Evolutionary conservation across 2,113 vertebrate species (phyloP), one percentile per base, ranked within the genome.

Genomic region (Aegypius monachus): DNA sequence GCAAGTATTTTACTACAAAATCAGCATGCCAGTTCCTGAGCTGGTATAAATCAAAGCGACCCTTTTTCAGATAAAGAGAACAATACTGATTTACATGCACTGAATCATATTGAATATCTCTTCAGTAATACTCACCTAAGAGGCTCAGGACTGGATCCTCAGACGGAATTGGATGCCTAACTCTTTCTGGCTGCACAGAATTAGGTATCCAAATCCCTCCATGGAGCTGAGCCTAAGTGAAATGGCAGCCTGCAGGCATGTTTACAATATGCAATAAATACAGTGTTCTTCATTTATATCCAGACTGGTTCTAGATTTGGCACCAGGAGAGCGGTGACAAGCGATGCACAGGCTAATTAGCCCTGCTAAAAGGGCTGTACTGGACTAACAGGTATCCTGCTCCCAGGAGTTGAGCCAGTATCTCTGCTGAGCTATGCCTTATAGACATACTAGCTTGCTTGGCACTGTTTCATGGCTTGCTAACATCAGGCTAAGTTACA

Each of bases 371-470:
- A 77, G 50, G 72, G 72, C 59, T 82, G 17, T 14, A 15, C 70
- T 65, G 58, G 62, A 74, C 58, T 58, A 19, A 31, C 23, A 72
- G 52, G 45, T 45, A 40, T 6, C 34, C 36, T 38, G n/a, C 48
- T 72, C 62, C 55, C 52, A 80, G 59, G n/a, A 62, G 27, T 36
- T 70, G 47, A 56, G 65, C 50, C 93, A 74, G 36, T 31, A 42
- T 45, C 82, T 67, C 48, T 74, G 59, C 45, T 87, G 79, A 80
- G 66, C 72, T 86, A 4, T 19, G 62, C 53, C 88, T 45, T 12
- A 17, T 0, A 45, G 29, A 47, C 13, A 16, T 8, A 3, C 42
- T 62, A 1, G 0, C 52, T 71, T 70, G 63, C 45, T 40, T 0
- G 1, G 31, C n/a, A 22, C 23, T n/a, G 52, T 10, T 16, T 71